These are phyloP conservation scores for Heliconius congener DNA, from an alignment of 1,140 invertebrate genomes.

Conservation along the genomic window DNA sequence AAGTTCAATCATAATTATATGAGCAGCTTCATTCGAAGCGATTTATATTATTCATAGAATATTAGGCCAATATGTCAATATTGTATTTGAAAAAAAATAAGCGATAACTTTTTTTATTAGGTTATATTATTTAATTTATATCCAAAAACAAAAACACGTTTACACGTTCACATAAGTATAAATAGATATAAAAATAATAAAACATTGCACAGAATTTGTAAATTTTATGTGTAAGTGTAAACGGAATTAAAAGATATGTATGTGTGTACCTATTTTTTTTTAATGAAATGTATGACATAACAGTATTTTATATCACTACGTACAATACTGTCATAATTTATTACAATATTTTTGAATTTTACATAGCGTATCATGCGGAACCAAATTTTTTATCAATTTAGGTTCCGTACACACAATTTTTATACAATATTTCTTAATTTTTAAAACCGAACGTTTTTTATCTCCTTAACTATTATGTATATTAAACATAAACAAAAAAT, in stretches of 20 bases:
- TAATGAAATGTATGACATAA: background rate
- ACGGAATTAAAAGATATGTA: background rate
- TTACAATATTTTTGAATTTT: background rate
- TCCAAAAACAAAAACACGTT: too few relatives aligned
- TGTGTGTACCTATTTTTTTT: background rate
- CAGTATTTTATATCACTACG: background rate
- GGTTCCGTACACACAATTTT: background rate
- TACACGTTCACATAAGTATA: background rate
- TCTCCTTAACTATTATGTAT: background rate
- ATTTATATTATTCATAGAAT: too few relatives aligned
- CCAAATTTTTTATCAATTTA: background rate
- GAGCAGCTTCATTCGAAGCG: too few relatives aligned
- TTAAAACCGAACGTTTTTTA: background rate
- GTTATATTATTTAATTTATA: too few relatives aligned
- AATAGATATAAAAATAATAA: background rate
- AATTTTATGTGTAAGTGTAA: background rate
- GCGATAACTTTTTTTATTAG: too few relatives aligned
- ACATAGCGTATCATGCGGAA: background rate
- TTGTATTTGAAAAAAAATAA: too few relatives aligned
- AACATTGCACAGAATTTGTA: background rate
- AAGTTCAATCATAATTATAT: too few relatives aligned
- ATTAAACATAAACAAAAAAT: background rate
- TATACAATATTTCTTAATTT: background rate
- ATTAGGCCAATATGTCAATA: too few relatives aligned
- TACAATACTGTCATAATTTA: conserved; percentile 3